Conservation (phyloP, 2,888 invertebrate genomes). For the Oscheius sp. region DNA sequence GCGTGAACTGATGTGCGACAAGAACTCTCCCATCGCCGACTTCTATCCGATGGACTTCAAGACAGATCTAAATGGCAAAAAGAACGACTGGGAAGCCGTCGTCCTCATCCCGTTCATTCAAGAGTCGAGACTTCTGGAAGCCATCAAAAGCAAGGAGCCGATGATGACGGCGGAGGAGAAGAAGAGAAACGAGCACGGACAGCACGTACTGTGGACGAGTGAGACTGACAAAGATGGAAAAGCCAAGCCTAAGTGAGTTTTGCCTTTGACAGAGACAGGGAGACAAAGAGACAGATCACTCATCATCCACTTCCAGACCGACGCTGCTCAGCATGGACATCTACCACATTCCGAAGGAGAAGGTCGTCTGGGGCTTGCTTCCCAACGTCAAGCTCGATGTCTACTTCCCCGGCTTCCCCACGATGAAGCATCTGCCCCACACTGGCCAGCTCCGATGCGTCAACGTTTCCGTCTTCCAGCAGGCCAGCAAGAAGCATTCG, state of each 20-base stretch:
- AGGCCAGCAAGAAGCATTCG: slow-evolving; percentile 84
- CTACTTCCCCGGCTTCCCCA: slow-evolving; percentile 91
- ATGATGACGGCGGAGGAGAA: slow-evolving; percentile 82
- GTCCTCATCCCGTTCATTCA: slow-evolving; percentile 93
- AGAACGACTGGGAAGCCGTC: slow-evolving; percentile 95
- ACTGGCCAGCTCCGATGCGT: slow-evolving; percentile 76
- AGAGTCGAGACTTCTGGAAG: slow-evolving; percentile 82
- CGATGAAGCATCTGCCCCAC: slow-evolving; percentile 86
- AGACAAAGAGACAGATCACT: no score
- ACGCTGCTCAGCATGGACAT: slow-evolving; percentile 70
- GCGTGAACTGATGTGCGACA: slow-evolving; percentile 84
- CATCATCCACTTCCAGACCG: slow-evolving; percentile 59
- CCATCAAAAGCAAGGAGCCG: slow-evolving; percentile 74
- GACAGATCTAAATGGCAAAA: slow-evolving; percentile 94
- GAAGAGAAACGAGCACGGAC: slow-evolving; percentile 85
- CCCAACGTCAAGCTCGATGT: slow-evolving; percentile 81
- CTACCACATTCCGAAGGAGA: slow-evolving; percentile 73
- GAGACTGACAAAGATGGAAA: not conserved
- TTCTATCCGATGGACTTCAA: slow-evolving; percentile 92
- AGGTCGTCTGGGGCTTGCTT: slow-evolving; percentile 80
- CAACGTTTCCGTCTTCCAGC: slow-evolving; percentile 89
- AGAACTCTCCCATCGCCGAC: slow-evolving; percentile 84
- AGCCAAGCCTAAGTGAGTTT: not conserved
- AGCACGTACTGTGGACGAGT: slow-evolving; percentile 82
- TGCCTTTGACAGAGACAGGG: not conserved